Conservation (phyloP, 2,888 invertebrate species). For the Coelopa pilipes region DNA sequence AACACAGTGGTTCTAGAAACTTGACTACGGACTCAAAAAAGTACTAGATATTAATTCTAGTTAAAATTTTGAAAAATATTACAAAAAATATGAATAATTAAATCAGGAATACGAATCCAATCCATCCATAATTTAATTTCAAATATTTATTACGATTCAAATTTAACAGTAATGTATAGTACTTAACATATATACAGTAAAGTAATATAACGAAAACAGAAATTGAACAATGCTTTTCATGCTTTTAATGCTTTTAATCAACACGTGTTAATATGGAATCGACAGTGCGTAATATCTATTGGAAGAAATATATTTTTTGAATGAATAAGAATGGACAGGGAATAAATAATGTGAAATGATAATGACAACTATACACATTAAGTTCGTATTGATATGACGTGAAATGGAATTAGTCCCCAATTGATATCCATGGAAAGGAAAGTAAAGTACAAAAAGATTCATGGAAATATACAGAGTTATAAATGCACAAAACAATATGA, state of each 20-base stretch:
- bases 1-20: too few species aligned
- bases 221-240: neutral
- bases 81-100: too few species aligned
- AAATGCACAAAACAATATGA: slow-evolving; percentile 6
- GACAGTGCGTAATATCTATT: neutral
- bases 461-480: slow-evolving; percentile 20
- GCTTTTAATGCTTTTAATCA: neutral
- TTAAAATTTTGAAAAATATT: too few species aligned
- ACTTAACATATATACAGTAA: neutral
- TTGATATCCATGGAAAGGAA: slow-evolving; percentile 31
- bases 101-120: neutral
- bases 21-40: too few species aligned
- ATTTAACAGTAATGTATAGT: neutral
- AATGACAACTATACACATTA: slow-evolving; percentile 13
- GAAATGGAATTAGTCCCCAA: neutral
- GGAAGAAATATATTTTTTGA: slow-evolving; percentile 7
- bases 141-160: neutral
- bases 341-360: slow-evolving; percentile 31
- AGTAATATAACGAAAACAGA: neutral
- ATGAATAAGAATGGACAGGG: slow-evolving; percentile 18
- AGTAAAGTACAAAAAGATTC: slow-evolving; percentile 36
- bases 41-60: too few species aligned
- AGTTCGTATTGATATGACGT: neutral
- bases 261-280: neutral
- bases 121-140: neutral